phyloP scores from a whole-genome alignment of 2,797 vertebrate genomes.

The Cheirogaleus major region DNA sequence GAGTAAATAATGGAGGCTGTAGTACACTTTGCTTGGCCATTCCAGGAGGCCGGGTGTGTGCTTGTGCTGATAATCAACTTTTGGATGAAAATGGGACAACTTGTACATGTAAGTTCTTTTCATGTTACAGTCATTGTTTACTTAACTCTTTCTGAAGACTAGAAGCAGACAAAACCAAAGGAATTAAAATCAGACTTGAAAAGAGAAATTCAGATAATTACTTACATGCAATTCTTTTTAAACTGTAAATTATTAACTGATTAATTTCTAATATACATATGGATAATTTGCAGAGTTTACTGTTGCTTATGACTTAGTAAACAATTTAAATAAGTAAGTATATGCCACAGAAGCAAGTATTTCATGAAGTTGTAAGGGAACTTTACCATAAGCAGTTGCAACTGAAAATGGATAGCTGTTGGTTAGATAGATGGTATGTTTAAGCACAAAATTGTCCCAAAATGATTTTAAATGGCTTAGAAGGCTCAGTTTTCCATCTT shows the following conservation, averaged over 20 bases:
- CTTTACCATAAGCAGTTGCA: neutral
- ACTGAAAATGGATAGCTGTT: neutral
- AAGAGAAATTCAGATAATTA: neutral
- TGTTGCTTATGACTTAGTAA: neutral
- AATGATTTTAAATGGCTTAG: neutral
- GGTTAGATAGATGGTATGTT: neutral
- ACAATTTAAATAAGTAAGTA: neutral
- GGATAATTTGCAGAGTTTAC: neutral
- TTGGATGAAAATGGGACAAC: slow-evolving; percentile 96
- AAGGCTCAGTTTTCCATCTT: neutral
- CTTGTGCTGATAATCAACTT: slow-evolving; percentile 97
- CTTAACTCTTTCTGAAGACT: neutral
- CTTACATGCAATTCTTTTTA: neutral
- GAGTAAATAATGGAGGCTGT: slow-evolving; percentile 97
- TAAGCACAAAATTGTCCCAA: fast-evolving
- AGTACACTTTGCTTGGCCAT: slow-evolving; percentile 95
- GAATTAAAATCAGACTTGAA: neutral
- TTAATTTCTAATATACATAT: neutral
- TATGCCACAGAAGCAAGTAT: neutral
- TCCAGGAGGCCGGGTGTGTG: slow-evolving; percentile 96
- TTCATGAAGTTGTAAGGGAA: neutral
- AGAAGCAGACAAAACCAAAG: neutral
- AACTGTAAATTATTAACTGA: neutral
- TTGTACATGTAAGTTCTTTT: slow-evolving; percentile 91
- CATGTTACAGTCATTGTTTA: neutral